phyloP scores from a whole-genome alignment of 2,797 vertebrate species.

The Pteropus rufus region DNA sequence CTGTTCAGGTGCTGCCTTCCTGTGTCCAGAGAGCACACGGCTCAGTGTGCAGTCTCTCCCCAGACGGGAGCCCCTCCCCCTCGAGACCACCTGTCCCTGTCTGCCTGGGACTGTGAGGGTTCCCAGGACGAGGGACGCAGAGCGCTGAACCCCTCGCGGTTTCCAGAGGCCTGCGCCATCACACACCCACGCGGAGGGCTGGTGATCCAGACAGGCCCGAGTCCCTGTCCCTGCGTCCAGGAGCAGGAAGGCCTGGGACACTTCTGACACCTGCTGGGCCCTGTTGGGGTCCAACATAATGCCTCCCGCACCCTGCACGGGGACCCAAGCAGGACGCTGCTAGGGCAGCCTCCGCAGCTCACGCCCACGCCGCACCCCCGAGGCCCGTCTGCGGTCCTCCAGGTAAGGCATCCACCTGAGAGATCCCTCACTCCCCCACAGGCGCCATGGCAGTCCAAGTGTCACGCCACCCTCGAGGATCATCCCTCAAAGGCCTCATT shows the following conservation, averaged over 20 bases:
- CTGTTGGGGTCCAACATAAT: too few relatives aligned
- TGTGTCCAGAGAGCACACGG: neutral
- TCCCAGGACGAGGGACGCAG: neutral
- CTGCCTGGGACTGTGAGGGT: neutral
- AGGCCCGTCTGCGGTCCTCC: neutral
- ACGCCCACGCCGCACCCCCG: neutral
- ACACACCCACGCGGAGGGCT: too few relatives aligned
- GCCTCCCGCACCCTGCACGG: neutral
- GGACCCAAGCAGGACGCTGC: neutral
- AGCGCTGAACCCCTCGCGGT: too few relatives aligned
- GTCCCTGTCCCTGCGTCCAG: neutral
- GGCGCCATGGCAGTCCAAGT: neutral
- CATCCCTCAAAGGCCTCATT: neutral
- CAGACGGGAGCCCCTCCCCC: too few relatives aligned
- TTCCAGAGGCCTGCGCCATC: too few relatives aligned
- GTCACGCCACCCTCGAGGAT: neutral
- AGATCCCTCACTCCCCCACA: neutral
- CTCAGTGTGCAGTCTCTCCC: neutral
- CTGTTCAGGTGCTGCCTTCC: neutral
- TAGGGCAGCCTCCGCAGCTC: accelerated
- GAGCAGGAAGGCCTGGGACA: neutral
- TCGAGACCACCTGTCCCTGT: too few relatives aligned
- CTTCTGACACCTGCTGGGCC: accelerated
- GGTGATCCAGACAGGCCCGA: neutral
- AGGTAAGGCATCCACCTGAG: neutral